These are phyloP conservation scores for Augochlora pura DNA, from an alignment of 1,140 invertebrate species.

Conservation along the genomic window DNA sequence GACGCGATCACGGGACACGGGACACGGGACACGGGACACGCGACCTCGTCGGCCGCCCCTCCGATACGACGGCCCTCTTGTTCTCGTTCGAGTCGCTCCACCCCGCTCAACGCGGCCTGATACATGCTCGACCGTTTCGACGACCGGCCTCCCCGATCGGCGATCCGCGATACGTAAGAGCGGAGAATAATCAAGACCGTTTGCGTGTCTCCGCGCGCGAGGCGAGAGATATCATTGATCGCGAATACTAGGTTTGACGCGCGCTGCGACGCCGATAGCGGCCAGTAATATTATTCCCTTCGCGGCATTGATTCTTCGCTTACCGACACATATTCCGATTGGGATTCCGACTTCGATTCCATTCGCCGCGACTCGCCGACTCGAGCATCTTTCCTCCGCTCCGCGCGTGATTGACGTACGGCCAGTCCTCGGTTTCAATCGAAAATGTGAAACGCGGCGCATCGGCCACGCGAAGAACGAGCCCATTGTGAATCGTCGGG, in stretches of 20 bases:
- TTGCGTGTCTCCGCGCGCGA: constrained; percentile 47
- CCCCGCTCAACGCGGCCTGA: no score
- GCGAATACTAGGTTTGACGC: constrained; percentile 59
- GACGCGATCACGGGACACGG: background rate
- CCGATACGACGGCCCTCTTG: background rate
- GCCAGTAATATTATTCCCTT: constrained; percentile 49
- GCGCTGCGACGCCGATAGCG: constrained; percentile 52
- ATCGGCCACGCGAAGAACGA: constrained; percentile 40
- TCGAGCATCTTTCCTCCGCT: constrained; percentile 17
- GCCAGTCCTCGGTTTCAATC: constrained; percentile 5
- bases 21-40: background rate
- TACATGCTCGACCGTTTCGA: no score
- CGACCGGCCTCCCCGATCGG: no score
- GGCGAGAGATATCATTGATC: constrained; percentile 68
- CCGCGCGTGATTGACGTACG: constrained; percentile 28
- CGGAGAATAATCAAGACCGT: constrained; percentile 65
- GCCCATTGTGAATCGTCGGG: constrained; percentile 59
- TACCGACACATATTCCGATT: background rate
- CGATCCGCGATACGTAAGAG: constrained; percentile 46
- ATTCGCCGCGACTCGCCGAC: background rate
- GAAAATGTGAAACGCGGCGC: constrained; percentile 20
- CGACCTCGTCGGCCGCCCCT: background rate
- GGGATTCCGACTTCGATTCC: constrained; percentile 19
- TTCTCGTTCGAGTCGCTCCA: background rate
- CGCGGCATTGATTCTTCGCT: constrained; percentile 7